phyloP scores from a whole-genome alignment of 2,888 invertebrate species.

The Onchidella celtica region DNA sequence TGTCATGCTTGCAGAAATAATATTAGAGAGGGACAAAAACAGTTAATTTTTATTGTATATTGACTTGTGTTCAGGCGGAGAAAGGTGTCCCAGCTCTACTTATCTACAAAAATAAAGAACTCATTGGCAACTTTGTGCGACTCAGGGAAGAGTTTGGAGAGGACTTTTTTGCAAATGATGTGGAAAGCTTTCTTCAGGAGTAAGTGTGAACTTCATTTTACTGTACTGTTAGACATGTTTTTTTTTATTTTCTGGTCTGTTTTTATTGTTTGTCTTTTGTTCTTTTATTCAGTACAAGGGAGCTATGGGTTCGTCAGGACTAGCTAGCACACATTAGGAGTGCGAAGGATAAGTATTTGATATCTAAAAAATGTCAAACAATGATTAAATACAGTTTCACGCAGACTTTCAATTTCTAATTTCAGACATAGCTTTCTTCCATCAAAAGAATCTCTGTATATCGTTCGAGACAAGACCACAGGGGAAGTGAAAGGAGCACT shows the following conservation, averaged over 20 bases:
- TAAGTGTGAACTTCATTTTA: constrained; percentile 68
- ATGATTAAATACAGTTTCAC: no score
- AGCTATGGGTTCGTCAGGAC: no score
- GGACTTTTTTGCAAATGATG: constrained; percentile 93
- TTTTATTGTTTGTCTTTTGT: no score
- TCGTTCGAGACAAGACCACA: constrained; percentile 64
- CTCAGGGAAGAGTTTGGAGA: constrained; percentile 92
- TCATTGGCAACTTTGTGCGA: constrained; percentile 95
- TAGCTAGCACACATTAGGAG: no score
- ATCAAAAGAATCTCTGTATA: constrained; percentile 57
- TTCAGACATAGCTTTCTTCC: constrained; percentile 74
- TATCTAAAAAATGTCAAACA: no score
- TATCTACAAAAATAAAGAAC: constrained; percentile 92
- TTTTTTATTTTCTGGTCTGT: constrained; percentile 25
- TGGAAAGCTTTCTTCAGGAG: constrained; percentile 94
- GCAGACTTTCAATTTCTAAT: constrained; percentile 1
- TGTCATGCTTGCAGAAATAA: no score
- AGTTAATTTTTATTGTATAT: no score
- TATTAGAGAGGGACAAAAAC: no score
- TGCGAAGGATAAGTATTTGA: no score
- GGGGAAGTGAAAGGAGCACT: constrained; percentile 61
- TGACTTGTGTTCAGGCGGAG: constrained; percentile 54
- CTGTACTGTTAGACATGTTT: neutral
- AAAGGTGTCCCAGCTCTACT: constrained; percentile 93
- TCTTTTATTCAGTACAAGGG: no score